Conservation (phyloP, 1,140 invertebrate genomes). For the Drosophila willistoni region DNA sequence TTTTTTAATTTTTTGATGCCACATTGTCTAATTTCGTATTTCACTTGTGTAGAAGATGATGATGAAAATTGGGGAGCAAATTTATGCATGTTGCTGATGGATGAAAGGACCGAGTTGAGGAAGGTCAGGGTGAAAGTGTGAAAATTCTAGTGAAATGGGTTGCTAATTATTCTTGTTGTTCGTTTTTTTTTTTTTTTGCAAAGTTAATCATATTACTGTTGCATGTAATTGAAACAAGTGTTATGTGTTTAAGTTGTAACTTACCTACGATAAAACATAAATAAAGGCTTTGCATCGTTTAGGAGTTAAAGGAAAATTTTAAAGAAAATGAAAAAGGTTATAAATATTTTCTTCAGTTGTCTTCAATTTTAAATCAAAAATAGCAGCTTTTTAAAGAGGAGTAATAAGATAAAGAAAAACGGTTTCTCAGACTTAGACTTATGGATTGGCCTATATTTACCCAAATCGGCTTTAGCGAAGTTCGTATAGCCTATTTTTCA, state of each 20-base stretch:
- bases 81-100: constrained; percentile 6
- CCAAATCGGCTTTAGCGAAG: too few relatives aligned
- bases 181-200: neutral
- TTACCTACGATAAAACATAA: too few relatives aligned
- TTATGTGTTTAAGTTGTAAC: too few relatives aligned
- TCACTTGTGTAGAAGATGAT: constrained; percentile 12
- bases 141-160: constrained; percentile 2
- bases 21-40: constrained; percentile 39
- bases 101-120: neutral
- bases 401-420: too few relatives aligned
- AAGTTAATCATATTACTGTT: neutral
- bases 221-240: neutral
- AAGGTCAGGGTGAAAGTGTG: constrained; percentile 6
- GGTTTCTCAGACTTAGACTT: too few relatives aligned
- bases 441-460: too few relatives aligned
- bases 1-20: constrained; percentile 39
- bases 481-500: too few relatives aligned
- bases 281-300: neutral
- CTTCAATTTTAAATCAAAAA: too few relatives aligned
- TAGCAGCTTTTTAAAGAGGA: too few relatives aligned
- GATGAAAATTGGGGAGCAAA: neutral
- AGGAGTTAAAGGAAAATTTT: neutral
- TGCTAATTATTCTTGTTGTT: neutral
- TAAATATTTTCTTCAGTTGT: neutral
- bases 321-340: too few relatives aligned